Percentiles rank a stretch among this genome's conserved stretches.
These are phyloP conservation scores for Physella acuta DNA, from an alignment of 1,140 invertebrate species.

Conservation along the genomic window DNA sequence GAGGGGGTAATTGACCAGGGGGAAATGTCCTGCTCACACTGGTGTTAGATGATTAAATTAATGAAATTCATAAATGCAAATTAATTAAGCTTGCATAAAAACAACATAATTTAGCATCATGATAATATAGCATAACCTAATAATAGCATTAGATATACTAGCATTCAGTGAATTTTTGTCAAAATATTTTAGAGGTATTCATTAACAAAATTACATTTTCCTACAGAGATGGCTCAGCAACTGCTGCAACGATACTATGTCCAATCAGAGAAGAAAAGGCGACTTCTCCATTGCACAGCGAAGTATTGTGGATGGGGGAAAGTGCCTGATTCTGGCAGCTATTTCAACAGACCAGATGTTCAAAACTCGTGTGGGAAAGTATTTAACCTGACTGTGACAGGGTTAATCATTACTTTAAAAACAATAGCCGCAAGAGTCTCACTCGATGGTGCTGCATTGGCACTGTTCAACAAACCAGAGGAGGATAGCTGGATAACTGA, in stretches of 20 bases:
- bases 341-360: slow-evolving; percentile 29
- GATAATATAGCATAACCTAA: too few species aligned
- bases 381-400: slow-evolving; percentile 30
- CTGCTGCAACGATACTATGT: slow-evolving; percentile 27
- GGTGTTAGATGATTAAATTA: too few species aligned
- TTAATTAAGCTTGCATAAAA: too few species aligned
- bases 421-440: slow-evolving; percentile 32
- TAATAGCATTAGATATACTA: too few species aligned
- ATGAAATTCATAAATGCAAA: too few species aligned
- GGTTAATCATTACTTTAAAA: slow-evolving; percentile 36
- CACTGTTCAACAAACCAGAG: slow-evolving; percentile 34
- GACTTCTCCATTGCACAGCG: slow-evolving; percentile 41
- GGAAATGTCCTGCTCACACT: too few species aligned
- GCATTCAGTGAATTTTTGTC: too few species aligned
- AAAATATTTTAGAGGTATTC: too few species aligned
- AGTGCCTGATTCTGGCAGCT: slow-evolving; percentile 22
- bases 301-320: slow-evolving; percentile 37
- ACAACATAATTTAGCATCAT: too few species aligned
- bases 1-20: too few species aligned
- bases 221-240: slow-evolving; percentile 23
- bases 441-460: slow-evolving; percentile 25
- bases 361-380: slow-evolving; percentile 35
- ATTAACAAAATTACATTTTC: slow-evolving; percentile 2
- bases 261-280: slow-evolving; percentile 10
- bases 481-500: slow-evolving; percentile 31